A percentile compares a stretch with the other conserved stretches of the same genome.
These are phyloP conservation scores for Falco peregrinus DNA, from an alignment of 2,797 vertebrate genomes.

Conservation along the genomic window DNA sequence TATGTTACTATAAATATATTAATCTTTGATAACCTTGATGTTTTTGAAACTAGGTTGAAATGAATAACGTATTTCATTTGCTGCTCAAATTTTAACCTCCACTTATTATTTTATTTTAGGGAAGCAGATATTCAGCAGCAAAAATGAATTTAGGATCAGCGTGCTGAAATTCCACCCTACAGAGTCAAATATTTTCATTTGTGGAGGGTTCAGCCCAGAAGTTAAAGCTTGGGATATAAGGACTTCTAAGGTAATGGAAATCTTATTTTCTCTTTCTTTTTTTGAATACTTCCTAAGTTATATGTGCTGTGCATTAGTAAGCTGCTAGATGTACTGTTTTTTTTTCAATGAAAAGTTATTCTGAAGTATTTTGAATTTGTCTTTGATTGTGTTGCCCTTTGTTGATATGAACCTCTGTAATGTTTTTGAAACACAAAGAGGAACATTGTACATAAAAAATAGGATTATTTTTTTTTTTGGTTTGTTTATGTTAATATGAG, in stretches of 20 bases:
- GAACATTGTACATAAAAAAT: neutral
- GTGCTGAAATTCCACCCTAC: slow-evolving; percentile 83
- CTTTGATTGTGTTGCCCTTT: neutral
- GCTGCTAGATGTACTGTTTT: neutral
- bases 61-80: neutral
- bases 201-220: slow-evolving; percentile 89
- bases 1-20: neutral
- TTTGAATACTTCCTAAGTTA: neutral
- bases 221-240: slow-evolving; percentile 94
- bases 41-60: neutral
- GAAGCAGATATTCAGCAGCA: slow-evolving; percentile 80
- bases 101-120: slow-evolving; percentile 73
- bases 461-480: neutral
- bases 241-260: slow-evolving; percentile 82
- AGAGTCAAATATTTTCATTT: slow-evolving; percentile 85
- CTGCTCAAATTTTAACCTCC: neutral
- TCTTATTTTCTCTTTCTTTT: neutral
- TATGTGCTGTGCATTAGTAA: neutral
- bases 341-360: neutral
- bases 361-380: neutral
- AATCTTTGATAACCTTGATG: neutral
- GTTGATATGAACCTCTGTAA: neutral
- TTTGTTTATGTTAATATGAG: neutral
- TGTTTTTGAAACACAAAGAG: neutral
- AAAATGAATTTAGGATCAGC: slow-evolving; percentile 87